Evolutionary conservation across 1,140 invertebrate species (phyloP), one percentile per base, ranked within the genome.

Genomic region (Tetranychus cinnabarinus): DNA sequence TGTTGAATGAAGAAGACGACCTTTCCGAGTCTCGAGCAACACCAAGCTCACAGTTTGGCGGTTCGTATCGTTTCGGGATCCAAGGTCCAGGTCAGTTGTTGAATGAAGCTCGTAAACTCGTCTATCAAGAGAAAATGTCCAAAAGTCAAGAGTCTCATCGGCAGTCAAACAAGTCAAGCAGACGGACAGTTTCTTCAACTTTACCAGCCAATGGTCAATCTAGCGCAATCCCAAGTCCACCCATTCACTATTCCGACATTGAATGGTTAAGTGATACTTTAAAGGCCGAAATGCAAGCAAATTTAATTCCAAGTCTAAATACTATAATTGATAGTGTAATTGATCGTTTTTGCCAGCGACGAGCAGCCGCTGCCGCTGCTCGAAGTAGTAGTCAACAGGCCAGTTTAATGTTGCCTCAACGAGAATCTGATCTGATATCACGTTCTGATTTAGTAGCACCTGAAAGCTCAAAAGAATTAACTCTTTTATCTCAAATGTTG

Each of bases 231-330:
- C 34, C 5, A 15, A 33, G 15, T 33, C 15, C 35, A 56, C 80
- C 35, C 5, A 42, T 42, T 42, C 10, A 42, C 39, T 42, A 42
- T 77, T 81, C 15, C 12, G 87, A 90, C 69, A 75, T 91, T 2
- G 86, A 92, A 72, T 82, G 84, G 56, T 74, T 92, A 52, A 85
- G 86, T 6, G 87, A 92, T 66, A 81, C 84, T 54, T 77, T 93
- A 1, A 93, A 93, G 74, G 81, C 80, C 46, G 88, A 93, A 76
- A 85, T 93, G 61, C 83, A 83, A 15, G 80, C 85, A 59, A 87
- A 84, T 5, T 70, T 90, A 52, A 80, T 82, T 5, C 57, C 56
- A 47, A 59, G 52, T 35, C 70, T 90, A 48, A 80, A 82, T 5
- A 45, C 56, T 12, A 60, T 56, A 6, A 86, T 93, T 62, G 89